These are phyloP conservation scores for Fopius arisanus DNA, from an alignment of 1,140 invertebrate species.

Conservation along the genomic window DNA sequence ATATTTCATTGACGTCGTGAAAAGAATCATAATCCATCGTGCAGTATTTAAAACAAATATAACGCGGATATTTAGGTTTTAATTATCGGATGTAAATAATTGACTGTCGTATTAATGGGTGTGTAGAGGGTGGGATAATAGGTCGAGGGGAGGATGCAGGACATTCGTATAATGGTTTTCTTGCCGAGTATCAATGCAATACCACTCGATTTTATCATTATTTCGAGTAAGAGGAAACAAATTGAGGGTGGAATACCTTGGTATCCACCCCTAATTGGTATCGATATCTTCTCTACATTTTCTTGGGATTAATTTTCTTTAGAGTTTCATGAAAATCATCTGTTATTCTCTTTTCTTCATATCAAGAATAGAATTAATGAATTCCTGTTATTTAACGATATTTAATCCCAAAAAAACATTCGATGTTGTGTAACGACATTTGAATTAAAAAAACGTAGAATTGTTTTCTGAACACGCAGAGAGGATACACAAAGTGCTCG, in stretches of 20 bases:
- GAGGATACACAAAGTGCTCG: neutral
- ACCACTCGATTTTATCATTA: neutral
- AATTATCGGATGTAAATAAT: constrained; percentile 14
- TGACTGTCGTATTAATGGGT: constrained; percentile 8
- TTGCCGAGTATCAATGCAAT: constrained; percentile 15
- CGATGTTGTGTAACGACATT: neutral
- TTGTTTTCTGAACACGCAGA: neutral
- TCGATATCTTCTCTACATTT: too few species aligned
- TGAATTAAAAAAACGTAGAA: neutral
- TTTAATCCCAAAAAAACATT: neutral
- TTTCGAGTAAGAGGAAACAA: too few species aligned
- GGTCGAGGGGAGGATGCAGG: constrained; percentile 19
- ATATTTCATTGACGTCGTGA: constrained; percentile 6
- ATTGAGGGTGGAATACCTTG: too few species aligned
- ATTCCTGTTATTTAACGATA: neutral
- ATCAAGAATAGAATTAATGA: too few species aligned
- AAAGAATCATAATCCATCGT: constrained; percentile 8
- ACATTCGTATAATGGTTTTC: constrained; percentile 11
- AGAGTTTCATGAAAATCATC: too few species aligned
- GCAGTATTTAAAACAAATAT: neutral
- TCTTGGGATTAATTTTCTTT: too few species aligned
- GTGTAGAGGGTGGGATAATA: constrained; percentile 5
- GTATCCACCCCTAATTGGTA: too few species aligned
- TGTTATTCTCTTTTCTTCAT: too few species aligned
- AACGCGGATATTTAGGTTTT: neutral